These are phyloP conservation scores for Mythimna loreyi DNA, from an alignment of 2,888 invertebrate species.

Conservation along the genomic window DNA sequence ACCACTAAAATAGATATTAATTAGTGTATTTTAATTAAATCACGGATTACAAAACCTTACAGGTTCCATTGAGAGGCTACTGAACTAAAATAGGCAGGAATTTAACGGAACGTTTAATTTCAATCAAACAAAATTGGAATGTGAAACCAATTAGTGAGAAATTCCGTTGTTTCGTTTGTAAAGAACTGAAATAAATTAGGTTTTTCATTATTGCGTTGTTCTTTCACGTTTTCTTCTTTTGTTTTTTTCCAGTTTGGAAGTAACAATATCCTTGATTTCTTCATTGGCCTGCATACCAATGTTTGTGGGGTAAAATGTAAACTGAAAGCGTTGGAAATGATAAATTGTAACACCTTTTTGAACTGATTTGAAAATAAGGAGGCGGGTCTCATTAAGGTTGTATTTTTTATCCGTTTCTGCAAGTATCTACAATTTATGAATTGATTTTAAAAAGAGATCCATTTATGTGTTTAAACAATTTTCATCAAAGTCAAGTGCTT, in stretches of 20 bases:
- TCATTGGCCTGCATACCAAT: slow-evolving; percentile 55
- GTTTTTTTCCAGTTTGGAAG: slow-evolving; percentile 39
- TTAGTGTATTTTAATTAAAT: slow-evolving; percentile 30
- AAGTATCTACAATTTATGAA: too few species aligned
- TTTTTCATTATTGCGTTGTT: slow-evolving; percentile 51
- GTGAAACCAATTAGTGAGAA: slow-evolving; percentile 59
- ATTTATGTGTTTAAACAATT: too few species aligned
- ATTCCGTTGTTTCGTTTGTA: slow-evolving; percentile 53
- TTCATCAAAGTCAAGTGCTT: too few species aligned
- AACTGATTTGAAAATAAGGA: too few species aligned
- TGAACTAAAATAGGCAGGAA: slow-evolving; percentile 23
- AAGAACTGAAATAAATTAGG: slow-evolving; percentile 59
- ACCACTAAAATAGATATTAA: not conserved
- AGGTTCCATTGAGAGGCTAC: slow-evolving; percentile 6
- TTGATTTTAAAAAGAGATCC: too few species aligned
- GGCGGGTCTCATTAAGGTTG: too few species aligned
- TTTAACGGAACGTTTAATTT: slow-evolving; percentile 46
- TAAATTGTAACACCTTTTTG: too few species aligned
- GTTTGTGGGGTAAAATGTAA: slow-evolving; percentile 11
- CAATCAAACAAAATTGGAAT: slow-evolving; percentile 57
- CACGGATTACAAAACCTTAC: slow-evolving; percentile 10
- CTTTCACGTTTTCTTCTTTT: slow-evolving; percentile 33
- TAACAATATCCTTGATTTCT: slow-evolving; percentile 61
- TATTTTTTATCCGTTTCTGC: too few species aligned
- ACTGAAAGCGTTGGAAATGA: slow-evolving; percentile 2